Evolutionary conservation across 2,113 vertebrate genomes (phyloP).

Genomic region (Noctilio leporinus): DNA sequence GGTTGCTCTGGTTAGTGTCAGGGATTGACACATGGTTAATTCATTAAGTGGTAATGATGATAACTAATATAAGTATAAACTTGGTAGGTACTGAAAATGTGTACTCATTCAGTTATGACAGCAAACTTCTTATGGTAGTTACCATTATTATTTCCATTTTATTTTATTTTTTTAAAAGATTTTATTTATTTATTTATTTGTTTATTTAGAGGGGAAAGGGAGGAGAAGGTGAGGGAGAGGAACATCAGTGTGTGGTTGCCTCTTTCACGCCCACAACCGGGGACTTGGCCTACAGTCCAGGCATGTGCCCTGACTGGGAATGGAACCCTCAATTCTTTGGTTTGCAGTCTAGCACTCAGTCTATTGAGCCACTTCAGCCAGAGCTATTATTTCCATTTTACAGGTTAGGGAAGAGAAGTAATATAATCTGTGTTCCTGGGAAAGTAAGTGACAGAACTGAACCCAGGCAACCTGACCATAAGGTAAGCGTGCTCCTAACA

Average conservation of each 20-base stretch:
- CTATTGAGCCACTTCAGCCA: too few relatives aligned
- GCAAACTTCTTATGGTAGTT: neutral
- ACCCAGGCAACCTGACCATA: neutral
- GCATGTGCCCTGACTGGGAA: too few relatives aligned
- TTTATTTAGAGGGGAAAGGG: too few relatives aligned
- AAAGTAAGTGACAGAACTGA: neutral
- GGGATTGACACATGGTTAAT: neutral
- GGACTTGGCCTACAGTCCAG: too few relatives aligned
- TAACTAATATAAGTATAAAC: neutral
- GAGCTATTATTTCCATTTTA: neutral
- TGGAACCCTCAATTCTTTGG: too few relatives aligned
- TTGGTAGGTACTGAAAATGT: neutral
- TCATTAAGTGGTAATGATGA: neutral
- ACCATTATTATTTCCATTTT: neutral
- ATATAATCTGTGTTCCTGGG: neutral
- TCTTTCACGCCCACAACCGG: too few relatives aligned
- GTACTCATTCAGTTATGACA: neutral
- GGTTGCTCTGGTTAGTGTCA: neutral
- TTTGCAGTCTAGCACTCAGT: too few relatives aligned
- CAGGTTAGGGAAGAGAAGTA: neutral
- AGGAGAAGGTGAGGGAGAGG: too few relatives aligned
- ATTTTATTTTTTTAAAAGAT: too few relatives aligned
- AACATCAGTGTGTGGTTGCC: too few relatives aligned
- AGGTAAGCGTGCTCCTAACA: neutral
- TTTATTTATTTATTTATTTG: too few relatives aligned